phyloP scores from a whole-genome alignment of 2,888 invertebrate genomes.

The Hydroisotoma schaefferi region DNA sequence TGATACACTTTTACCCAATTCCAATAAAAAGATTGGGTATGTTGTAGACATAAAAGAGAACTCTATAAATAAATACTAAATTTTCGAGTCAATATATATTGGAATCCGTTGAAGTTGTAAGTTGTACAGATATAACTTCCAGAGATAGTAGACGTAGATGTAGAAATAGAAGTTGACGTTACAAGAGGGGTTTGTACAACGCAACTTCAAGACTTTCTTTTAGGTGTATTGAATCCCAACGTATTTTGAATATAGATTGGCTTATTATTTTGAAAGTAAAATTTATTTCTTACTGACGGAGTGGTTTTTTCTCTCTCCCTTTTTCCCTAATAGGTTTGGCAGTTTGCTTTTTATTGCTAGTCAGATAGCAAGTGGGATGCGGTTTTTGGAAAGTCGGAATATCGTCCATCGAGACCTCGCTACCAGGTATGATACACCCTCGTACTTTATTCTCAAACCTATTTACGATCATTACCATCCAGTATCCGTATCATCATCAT shows the following conservation, averaged over 20 bases:
- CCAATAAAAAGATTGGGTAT: constrained; percentile 45
- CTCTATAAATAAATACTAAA: too few species aligned
- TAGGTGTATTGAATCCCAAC: background rate
- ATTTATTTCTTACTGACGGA: background rate
- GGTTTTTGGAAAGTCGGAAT: constrained; percentile 79
- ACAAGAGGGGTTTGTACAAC: background rate
- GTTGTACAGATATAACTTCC: background rate
- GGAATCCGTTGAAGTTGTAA: too few species aligned
- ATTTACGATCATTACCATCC: background rate
- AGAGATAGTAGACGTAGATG: background rate
- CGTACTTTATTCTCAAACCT: background rate
- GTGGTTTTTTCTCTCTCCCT: too few species aligned
- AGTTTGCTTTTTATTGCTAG: constrained; percentile 76
- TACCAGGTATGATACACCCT: constrained; percentile 60
- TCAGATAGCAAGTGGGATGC: constrained; percentile 86
- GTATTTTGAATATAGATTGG: background rate
- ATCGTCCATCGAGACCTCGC: constrained; percentile 88
- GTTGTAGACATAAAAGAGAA: too few species aligned
- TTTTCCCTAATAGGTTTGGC: constrained; percentile 31
- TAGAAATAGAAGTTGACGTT: background rate
- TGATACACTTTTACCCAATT: constrained; percentile 49
- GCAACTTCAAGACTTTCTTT: background rate
- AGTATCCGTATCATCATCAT: background rate
- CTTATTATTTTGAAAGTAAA: background rate
- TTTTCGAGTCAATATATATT: too few species aligned